Evolutionary conservation across 2,797 vertebrate genomes (phyloP), one percentile per base, ranked within the genome.

Genomic region (Chromis chromis): DNA sequence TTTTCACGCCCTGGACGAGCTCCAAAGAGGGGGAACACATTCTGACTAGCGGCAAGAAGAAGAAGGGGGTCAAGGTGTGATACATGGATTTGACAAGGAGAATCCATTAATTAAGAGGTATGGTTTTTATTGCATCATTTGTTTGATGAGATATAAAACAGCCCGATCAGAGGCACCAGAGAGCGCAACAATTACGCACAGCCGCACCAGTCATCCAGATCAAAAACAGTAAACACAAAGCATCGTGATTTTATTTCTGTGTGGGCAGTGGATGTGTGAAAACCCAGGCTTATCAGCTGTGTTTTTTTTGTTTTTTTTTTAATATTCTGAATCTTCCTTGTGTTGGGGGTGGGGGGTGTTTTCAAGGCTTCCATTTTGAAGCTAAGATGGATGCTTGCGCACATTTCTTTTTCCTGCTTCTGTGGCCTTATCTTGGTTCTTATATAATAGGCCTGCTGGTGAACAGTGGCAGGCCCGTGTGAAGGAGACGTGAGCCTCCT

Each of bases 361-460:
- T 91, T 87, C 87, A 87, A 81, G 88, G 89, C 92, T 94, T 94
- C 93, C 94, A 95, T 95, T 95, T 95, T 94, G 93, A 89, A 90
- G 91, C 91, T 93, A 95, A 94, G 86, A 94, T 95, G 93, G 94
- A 94, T 90, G 94, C 93, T 93, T 86, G 91, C 89, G 91, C 85
- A 91, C 91, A 92, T 86, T 92, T 91, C 77, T 83, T 86, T 64
- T 76, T 73, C 78, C 52, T 83, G 81, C 78, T 56, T 88, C 71
- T 28, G 60, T 79, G 84, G 85, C 70, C 78, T 84, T 56, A 71
- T 82, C 86, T 84, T 7, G 71, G 4, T 74, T 77, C 85, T 93
- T 92, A 91, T 88, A 88, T 92, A 93, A 93, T 27, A 24, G 33
- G 33, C 33, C 33, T 36, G 44, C 55, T 3, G 65, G 69, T 56